These are phyloP conservation scores for Phymorhynchus buccinoides DNA, from an alignment of 1,140 invertebrate species.

Conservation along the genomic window DNA sequence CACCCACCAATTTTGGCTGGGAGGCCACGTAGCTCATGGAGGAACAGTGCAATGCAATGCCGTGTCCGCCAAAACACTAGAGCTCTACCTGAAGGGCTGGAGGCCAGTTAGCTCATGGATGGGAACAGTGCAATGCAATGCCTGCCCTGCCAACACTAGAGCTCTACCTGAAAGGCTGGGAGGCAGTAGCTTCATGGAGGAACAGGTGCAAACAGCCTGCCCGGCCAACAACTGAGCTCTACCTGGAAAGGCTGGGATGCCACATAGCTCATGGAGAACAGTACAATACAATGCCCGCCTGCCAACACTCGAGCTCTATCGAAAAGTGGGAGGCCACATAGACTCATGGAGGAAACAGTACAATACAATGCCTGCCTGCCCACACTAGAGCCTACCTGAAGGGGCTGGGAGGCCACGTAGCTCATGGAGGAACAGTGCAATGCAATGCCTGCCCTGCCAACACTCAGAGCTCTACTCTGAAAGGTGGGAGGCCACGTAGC, in stretches of 20 bases:
- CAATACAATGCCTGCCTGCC: no score
- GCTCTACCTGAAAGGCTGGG: conserved; percentile 84
- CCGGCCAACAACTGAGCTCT: conserved; percentile 88
- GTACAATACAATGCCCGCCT: conserved; percentile 69
- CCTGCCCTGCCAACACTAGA: conserved; percentile 93
- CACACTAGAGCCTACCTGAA: no score
- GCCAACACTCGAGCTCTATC: conserved; percentile 91
- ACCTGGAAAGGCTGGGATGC: conserved; percentile 86
- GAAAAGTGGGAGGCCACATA: no score
- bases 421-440: conserved; percentile 87
- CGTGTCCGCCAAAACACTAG: no score
- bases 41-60: conserved; percentile 87
- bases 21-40: conserved; percentile 88
- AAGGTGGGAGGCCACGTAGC: conserved; percentile 87
- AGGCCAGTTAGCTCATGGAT: no score
- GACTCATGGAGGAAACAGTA: no score
- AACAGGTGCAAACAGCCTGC: no score
- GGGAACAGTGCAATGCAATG: no score
- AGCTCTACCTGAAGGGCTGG: no score
- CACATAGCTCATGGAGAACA: conserved; percentile 88
- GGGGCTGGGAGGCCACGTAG: conserved; percentile 84
- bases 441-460: no score
- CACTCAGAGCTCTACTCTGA: conserved; percentile 87
- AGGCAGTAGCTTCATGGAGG: conserved; percentile 88
- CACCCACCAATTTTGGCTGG: no score